These are phyloP conservation scores for Yponomeuta plumbellus DNA, from an alignment of 2,888 invertebrate genomes.

Conservation along the genomic window DNA sequence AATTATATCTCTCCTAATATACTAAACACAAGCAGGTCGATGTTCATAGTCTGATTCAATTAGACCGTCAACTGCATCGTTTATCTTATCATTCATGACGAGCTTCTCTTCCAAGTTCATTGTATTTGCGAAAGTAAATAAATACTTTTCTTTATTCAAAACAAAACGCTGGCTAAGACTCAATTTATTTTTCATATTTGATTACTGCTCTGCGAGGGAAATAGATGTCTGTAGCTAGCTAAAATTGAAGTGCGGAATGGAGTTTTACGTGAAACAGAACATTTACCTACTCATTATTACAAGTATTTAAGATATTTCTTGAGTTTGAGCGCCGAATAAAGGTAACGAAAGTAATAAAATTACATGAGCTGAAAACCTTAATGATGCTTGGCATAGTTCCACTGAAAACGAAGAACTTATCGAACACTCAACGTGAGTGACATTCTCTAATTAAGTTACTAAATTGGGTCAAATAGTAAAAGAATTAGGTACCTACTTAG, in stretches of 20 bases:
- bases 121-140: background rate
- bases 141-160: background rate
- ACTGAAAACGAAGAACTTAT: background rate
- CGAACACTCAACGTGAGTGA: background rate
- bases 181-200: background rate
- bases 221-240: background rate
- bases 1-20: background rate
- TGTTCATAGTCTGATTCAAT: background rate
- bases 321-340: background rate
- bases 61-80: background rate
- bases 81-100: background rate
- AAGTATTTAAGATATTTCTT: too few species aligned
- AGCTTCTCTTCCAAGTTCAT: background rate
- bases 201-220: background rate
- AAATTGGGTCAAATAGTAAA: background rate
- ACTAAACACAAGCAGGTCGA: background rate
- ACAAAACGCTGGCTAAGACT: background rate
- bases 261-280: too few species aligned
- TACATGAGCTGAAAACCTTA: background rate
- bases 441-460: background rate
- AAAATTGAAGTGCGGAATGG: too few species aligned
- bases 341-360: slow-evolving; percentile 1
- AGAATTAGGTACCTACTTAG: too few species aligned
- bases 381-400: background rate
- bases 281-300: too few species aligned